Conservation (phyloP, 2,888 invertebrate species). For the Amitus sp. region DNA sequence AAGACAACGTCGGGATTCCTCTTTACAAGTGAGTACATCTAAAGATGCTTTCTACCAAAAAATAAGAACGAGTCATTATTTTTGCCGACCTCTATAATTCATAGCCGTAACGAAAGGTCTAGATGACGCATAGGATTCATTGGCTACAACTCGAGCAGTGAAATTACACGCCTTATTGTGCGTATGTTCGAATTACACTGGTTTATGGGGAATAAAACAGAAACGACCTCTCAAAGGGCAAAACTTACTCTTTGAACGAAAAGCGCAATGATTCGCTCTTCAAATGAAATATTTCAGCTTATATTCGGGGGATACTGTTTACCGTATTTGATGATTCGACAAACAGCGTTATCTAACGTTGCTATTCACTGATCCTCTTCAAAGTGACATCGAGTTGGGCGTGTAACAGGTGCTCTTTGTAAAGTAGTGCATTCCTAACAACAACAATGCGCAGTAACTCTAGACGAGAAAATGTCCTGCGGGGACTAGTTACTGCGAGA, state of each 20-base stretch:
- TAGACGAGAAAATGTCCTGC: conserved; percentile 32
- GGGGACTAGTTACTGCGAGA: conserved; percentile 34
- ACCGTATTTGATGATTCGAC: too few species aligned
- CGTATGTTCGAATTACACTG: too few species aligned
- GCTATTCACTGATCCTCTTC: conserved; percentile 18
- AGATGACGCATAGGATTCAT: too few species aligned
- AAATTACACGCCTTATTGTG: too few species aligned
- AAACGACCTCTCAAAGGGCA: too few species aligned
- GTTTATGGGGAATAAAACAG: too few species aligned
- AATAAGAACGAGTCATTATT: neutral
- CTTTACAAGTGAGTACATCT: conserved; percentile 77
- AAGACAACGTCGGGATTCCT: conserved; percentile 85
- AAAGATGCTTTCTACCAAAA: neutral
- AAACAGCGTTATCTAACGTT: too few species aligned
- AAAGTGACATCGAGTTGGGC: conserved; percentile 20
- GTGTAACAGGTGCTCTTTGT: conserved; percentile 30
- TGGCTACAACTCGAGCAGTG: too few species aligned
- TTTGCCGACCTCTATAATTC: neutral
- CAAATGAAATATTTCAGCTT: too few species aligned
- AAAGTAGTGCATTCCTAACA: conserved; percentile 23
- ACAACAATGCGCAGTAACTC: conserved; percentile 31
- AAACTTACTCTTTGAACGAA: too few species aligned
- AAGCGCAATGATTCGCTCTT: too few species aligned
- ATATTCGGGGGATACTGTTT: too few species aligned
- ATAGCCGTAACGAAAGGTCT: neutral